Base-by-base conservation (phyloP, 2,797 vertebrate genomes). In the Hephaestus fuliginosus region DNA sequence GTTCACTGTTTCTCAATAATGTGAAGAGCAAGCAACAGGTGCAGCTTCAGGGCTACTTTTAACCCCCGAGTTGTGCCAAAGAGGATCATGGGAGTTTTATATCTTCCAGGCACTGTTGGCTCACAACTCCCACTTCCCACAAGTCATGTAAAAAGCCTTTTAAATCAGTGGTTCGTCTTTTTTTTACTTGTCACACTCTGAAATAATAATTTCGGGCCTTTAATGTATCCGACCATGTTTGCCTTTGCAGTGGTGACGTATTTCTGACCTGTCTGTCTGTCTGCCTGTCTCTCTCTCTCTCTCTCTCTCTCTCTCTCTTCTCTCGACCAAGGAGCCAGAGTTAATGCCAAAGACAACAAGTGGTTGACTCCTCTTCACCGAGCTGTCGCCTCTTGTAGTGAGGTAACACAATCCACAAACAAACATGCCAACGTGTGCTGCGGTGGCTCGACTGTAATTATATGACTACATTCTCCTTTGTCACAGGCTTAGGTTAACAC, bases 311-410 rank as follows among this genome's bases (percentile, higher is more conserved):
- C 30, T 46, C 9, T 74, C 84, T 88, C 74, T 74, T 51, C 70
- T 69, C 33, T 78, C 66, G 17, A 57, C 61, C 53, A 70, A 99
- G 98, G 98, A 95, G 98, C 97, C 94, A 95, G 98, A 97, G 98
- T 99, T 95, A 99, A 99, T 96, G 97, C 98, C 97, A 99, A 99
- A 99, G 98, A 99, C 94, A 98, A 96, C 96, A 98, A 98, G 95
- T 99, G 98, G 98, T 95, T 99, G 94, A 99, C 97, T 95, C 98
- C 98, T 95, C 97, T 99, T 93, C 98, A 99, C 89, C 96, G 98
- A 94, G 98, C 98, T 86, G 97, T 98, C 88, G 98, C 98, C 84
- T 99, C 98, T 85, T 97, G 98, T 94, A 98, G 97, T 87, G 98
- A 99, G 98, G 98, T 99, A 98, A 92, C 91, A 28, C 53, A 51